Evolutionary conservation across 1,140 invertebrate genomes (phyloP).

Genomic region (Drosophila rhopaloa): DNA sequence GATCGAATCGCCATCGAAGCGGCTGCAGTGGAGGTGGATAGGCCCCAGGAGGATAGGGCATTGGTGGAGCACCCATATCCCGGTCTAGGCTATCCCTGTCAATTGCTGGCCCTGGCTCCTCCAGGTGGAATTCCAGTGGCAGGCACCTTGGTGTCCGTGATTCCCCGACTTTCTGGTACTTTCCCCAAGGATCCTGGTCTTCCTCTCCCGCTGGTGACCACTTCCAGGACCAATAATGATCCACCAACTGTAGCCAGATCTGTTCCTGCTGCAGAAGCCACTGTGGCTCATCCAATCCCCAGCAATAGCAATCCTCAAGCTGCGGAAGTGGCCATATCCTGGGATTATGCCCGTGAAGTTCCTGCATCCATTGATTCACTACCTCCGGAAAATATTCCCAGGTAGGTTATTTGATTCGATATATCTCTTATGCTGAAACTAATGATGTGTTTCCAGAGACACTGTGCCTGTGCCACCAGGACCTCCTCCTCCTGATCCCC

Average conservation of each 20-base stretch:
- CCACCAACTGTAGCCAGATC: no score
- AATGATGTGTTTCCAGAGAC: background rate
- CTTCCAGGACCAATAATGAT: background rate
- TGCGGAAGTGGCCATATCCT: background rate
- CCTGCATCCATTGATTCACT: no score
- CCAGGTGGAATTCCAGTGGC: background rate
- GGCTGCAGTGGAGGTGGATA: background rate
- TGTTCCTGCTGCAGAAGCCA: background rate
- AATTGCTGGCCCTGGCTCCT: constrained; percentile 8
- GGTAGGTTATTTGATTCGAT: no score
- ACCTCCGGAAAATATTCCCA: no score
- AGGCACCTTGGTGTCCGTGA: background rate
- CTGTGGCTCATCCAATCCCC: background rate
- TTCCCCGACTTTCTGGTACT: background rate
- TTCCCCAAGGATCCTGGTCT: background rate
- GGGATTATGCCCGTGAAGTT: background rate
- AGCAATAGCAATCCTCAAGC: background rate
- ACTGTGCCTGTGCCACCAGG: background rate
- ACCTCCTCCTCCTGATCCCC: background rate
- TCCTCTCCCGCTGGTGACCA: background rate
- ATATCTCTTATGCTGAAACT: no score
- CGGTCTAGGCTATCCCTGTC: background rate
- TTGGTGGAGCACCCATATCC: background rate
- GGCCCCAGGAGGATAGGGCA: background rate
- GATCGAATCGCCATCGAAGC: background rate